Evolutionary conservation across 2,113 vertebrate species (phyloP).

Genomic region (Tragelaphus imberbis): DNA sequence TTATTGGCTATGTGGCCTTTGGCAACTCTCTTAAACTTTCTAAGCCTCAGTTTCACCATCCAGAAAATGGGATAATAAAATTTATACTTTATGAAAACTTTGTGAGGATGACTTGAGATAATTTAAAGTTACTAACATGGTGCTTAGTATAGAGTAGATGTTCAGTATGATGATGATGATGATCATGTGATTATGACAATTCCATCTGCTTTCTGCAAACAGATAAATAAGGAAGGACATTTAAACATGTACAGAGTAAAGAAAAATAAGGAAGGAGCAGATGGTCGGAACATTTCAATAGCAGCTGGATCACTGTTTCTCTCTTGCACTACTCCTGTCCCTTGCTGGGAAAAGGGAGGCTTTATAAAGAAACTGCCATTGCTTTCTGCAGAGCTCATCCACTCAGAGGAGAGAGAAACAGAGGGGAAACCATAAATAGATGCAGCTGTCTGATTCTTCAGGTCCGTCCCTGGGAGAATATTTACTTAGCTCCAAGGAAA

Average conservation of each 20-base stretch:
- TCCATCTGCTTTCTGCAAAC: not conserved
- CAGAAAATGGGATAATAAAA: not conserved
- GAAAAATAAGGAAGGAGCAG: not conserved
- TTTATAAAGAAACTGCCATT: not conserved
- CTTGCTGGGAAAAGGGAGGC: not conserved
- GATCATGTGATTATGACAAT: not conserved
- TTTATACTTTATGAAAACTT: not conserved
- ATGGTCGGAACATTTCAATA: not conserved
- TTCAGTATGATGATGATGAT: not conserved
- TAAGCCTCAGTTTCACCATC: not conserved
- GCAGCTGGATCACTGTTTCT: not conserved
- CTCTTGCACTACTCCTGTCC: not conserved
- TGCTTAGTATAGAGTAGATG: not conserved
- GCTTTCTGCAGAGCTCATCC: not conserved
- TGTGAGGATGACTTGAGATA: not conserved
- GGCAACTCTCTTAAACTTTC: not conserved
- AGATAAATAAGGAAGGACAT: not conserved
- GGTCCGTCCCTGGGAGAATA: constrained; percentile 37
- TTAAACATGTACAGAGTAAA: not conserved
- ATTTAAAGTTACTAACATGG: not conserved
- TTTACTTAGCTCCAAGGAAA: constrained; percentile 53
- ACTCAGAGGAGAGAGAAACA: not conserved
- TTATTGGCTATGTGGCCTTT: not conserved
- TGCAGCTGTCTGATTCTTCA: constrained; percentile 14
- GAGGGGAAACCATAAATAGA: constrained; percentile 37